Evolutionary conservation across 2,797 vertebrate species (phyloP).

Genomic region (Leptoclinus maculatus): DNA sequence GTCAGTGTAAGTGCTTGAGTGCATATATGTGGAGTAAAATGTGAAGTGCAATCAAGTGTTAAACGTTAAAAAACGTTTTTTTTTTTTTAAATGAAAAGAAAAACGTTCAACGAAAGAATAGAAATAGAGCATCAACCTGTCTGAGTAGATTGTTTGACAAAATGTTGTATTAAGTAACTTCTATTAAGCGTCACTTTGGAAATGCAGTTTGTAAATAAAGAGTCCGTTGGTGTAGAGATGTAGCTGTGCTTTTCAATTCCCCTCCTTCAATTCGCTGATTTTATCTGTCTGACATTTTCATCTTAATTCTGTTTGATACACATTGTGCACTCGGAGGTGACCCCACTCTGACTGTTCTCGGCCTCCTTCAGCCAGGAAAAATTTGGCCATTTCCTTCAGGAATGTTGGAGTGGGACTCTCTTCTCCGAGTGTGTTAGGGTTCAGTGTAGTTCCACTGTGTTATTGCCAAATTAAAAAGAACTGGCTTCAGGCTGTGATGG

Average conservation of each 20-base stretch:
- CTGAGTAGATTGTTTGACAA: neutral
- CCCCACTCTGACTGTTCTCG: constrained; percentile 14
- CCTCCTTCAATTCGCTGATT: neutral
- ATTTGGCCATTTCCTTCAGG: constrained; percentile 46
- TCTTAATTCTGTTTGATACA: constrained; percentile 20
- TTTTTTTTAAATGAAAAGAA: neutral
- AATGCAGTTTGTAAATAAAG: neutral
- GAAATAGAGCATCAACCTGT: neutral
- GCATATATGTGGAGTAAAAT: constrained; percentile 3
- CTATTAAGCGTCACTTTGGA: neutral
- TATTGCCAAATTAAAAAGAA: constrained; percentile 45
- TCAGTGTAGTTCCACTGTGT: constrained; percentile 22
- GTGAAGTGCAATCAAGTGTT: constrained; percentile 16
- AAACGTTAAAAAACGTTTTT: too few species aligned
- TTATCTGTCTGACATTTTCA: neutral
- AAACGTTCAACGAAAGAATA: neutral
- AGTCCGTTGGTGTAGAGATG: neutral
- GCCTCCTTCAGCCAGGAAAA: constrained; percentile 40
- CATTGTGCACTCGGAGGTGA: constrained; percentile 11
- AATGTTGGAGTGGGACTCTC: constrained; percentile 52
- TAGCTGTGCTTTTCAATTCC: constrained; percentile 16
- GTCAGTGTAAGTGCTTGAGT: neutral
- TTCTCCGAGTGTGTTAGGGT: constrained; percentile 22
- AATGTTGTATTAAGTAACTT: constrained; percentile 2
- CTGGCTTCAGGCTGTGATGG: constrained; percentile 6